Evolutionary conservation across 1,140 invertebrate species (phyloP), one percentile per base, ranked within the genome.

Genomic region (Drosophila punjabiensis): DNA sequence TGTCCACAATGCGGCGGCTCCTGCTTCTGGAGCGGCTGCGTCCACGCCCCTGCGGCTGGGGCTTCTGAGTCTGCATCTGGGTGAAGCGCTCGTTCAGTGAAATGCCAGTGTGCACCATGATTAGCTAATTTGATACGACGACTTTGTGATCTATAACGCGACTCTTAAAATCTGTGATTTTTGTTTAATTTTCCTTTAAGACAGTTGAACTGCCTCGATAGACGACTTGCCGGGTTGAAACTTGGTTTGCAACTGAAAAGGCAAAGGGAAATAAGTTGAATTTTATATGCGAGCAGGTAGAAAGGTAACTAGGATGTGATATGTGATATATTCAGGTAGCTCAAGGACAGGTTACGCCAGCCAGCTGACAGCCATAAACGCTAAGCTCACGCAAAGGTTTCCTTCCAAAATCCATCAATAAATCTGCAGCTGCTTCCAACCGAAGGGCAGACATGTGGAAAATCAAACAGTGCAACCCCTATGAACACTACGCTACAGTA

Each of bases 81-180:
- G 92, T 93, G 48, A 93, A 93, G 16, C 92, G 92, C 45, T 93
- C 92, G 60, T 93, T 93, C 14, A 93, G 71, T 30, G 92, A 93
- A 39, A 93, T 81, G 43, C 79, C 82, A 35, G 92, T 93, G 24
- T 85, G 75, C 47, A 84, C 86, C 87, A 91, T 91, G n/a, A 3
- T 71, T 39, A 32, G 16, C 16, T 50, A 24, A 41, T 76, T 33
- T 56, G n/a, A 47, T 66, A 37, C 47, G 20, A 45, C 11, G 20
- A 45, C 11, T 55, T 13, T 52, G 13, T 18, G 10, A 13, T 53
- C n/a, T 53, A 33, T 55, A 33, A 16, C 5, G 41, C 39, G 16
- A 33, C 28, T 53, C 24, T 39, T 47, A 47, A 59, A 65, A 20
- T 41, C 50, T 56, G 24, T 47, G 33, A 43, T 61, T 68, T 52